phyloP scores from a whole-genome alignment of 2,888 invertebrate species.

The Apantesis nais region DNA sequence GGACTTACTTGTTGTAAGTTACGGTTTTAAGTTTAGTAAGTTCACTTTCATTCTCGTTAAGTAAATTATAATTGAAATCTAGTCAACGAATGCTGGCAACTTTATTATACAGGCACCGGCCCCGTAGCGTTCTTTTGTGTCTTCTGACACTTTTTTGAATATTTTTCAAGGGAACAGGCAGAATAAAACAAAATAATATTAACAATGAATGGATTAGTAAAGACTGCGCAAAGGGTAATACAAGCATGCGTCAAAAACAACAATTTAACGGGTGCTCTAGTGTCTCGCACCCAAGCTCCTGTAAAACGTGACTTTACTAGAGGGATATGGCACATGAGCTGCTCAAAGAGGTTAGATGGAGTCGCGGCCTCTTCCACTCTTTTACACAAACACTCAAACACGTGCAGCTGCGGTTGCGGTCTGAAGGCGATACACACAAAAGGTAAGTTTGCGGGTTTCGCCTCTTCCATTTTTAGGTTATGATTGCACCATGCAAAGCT shows the following conservation, averaged over 20 bases:
- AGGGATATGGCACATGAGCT: slow-evolving; percentile 90
- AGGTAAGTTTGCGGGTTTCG: slow-evolving; percentile 76
- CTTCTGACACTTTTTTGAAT: slow-evolving; percentile 51
- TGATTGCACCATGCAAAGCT: slow-evolving; percentile 69
- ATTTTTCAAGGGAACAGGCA: slow-evolving; percentile 36
- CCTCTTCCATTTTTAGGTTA: slow-evolving; percentile 67
- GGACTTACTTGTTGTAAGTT: neutral
- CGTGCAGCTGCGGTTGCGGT: slow-evolving; percentile 89
- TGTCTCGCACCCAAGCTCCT: slow-evolving; percentile 71
- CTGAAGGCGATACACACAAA: slow-evolving; percentile 88
- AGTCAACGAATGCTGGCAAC: slow-evolving; percentile 31
- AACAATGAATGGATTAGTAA: slow-evolving; percentile 90
- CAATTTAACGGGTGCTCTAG: slow-evolving; percentile 67
- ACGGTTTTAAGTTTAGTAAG: slow-evolving; percentile 10
- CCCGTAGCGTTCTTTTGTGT: slow-evolving; percentile 41
- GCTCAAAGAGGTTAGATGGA: slow-evolving; percentile 73
- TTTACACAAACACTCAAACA: slow-evolving; percentile 85
- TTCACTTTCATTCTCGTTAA: slow-evolving; percentile 16
- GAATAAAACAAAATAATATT: slow-evolving; percentile 27
- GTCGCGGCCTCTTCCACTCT: slow-evolving; percentile 63
- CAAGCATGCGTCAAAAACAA: slow-evolving; percentile 72
- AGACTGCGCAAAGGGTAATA: slow-evolving; percentile 84
- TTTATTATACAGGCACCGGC: slow-evolving; percentile 30
- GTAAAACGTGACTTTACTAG: slow-evolving; percentile 88
- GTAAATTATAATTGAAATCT: neutral